Evolutionary conservation across 2,888 invertebrate species (phyloP), one percentile per base, ranked within the genome.

Genomic region (Cerastis leucographa): DNA sequence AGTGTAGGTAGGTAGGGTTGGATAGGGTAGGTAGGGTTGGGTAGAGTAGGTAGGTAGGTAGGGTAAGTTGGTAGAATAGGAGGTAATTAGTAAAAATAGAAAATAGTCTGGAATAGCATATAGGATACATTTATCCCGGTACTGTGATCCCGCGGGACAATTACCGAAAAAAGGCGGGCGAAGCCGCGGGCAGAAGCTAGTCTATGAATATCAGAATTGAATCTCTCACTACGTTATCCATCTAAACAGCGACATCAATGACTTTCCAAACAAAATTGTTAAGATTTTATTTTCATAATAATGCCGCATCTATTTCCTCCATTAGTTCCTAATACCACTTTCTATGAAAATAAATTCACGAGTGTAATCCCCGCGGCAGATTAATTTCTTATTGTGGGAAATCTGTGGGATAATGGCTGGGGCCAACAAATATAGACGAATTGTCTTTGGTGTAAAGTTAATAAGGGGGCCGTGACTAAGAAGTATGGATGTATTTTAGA

Each of bases 271-370:
- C 35, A 35, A 35, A 35, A 35, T 3, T 3, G 2, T 35, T 35
- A 35, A 75, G n/a, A 25, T 62, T 69, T 82, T 67, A 76, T 74
- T 76, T 70, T 67, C 35, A 67, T 67, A 65, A 71, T 76, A 83
- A 81, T 85, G 49, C 77, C 87, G 73, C 78, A 81, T 86, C 83
- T 81, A 80, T 74, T 64, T 66, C 64, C 59, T 49, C 81, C 78
- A 80, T 85, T 85, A 86, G 62, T 89, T 86, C 80, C 74, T 87
- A 88, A 90, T 88, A 85, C 90, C 80, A 88, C 80, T 91, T 90
- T 88, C 89, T 90, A 91, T 92, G 92, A 92, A 93, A 91, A 93
- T 91, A 91, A 92, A 93, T 93, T 92, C 90, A 91, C 89, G 91
- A 86, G 86, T 87, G 81, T 91, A 92, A 93, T 92, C 92, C 82